phyloP scores from a whole-genome alignment of 2,888 invertebrate species.

The Deilephila porcellus region DNA sequence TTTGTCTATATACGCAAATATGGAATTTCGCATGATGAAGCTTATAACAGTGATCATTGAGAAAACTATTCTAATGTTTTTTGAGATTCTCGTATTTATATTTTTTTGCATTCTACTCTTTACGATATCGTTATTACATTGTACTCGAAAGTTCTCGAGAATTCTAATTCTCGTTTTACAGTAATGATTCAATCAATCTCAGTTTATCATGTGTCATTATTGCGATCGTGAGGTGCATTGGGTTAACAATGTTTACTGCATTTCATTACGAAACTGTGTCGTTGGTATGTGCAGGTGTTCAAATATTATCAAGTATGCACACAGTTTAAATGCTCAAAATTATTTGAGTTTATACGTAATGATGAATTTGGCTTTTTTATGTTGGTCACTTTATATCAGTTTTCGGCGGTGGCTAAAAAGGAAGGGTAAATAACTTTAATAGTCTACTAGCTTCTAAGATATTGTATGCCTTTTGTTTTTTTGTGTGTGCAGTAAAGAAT shows the following conservation, averaged over 20 bases:
- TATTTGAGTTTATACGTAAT: neutral
- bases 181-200: neutral
- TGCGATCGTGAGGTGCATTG: neutral
- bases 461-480: no score
- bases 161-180: neutral
- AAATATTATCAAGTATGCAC: conserved; percentile 15
- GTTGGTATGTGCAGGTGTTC: conserved; percentile 15
- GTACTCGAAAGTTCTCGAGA: neutral
- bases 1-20: no score
- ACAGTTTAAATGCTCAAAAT: conserved; percentile 2
- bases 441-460: no score
- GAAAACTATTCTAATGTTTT: conserved; percentile 18
- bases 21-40: neutral
- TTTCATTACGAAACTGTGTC: conserved; percentile 17
- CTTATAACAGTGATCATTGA: neutral
- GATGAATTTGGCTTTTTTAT: neutral
- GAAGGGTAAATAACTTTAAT: no score
- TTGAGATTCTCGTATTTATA: neutral
- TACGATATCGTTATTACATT: neutral
- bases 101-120: no score
- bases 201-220: conserved; percentile 5
- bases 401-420: no score
- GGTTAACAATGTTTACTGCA: conserved; percentile 17
- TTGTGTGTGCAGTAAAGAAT: no score
- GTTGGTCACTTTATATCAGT: neutral